A percentile compares a stretch with the other conserved stretches of the same genome.
Evolutionary conservation across 2,797 vertebrate genomes (phyloP).

Genomic region (Echeneis naucrates): DNA sequence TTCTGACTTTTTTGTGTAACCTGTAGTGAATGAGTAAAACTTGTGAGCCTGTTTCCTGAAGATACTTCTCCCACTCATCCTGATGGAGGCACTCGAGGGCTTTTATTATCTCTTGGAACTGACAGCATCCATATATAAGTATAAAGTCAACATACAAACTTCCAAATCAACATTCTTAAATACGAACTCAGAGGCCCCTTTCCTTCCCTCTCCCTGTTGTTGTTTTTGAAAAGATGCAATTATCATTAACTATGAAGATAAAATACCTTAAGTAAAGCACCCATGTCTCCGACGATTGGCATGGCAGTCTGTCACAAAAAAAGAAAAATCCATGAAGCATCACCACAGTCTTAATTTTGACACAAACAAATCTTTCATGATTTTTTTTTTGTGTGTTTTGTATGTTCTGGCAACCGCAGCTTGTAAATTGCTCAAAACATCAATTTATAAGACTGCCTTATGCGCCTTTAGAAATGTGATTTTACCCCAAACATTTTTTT

Average conservation of each 20-base stretch:
- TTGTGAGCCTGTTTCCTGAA: slow-evolving; percentile 9
- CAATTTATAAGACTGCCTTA: slow-evolving; percentile 20
- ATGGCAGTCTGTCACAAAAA: slow-evolving; percentile 89
- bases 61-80: slow-evolving; percentile 45
- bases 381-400: slow-evolving; percentile 30
- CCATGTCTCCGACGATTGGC: slow-evolving; percentile 94
- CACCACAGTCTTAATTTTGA: slow-evolving; percentile 12
- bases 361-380: slow-evolving; percentile 21
- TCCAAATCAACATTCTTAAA: slow-evolving; percentile 29
- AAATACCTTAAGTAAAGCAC: slow-evolving; percentile 92
- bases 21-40: slow-evolving; percentile 17
- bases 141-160: no score
- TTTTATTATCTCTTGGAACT: slow-evolving; percentile 35
- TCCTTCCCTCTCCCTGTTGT: background rate
- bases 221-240: slow-evolving; percentile 39
- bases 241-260: slow-evolving; percentile 23
- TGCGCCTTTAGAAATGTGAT: slow-evolving; percentile 29
- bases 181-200: slow-evolving; percentile 5
- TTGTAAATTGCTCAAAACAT: slow-evolving; percentile 26
- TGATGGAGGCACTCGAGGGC: slow-evolving; percentile 70
- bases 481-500: slow-evolving; percentile 22
- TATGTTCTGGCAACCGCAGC: slow-evolving; percentile 20
- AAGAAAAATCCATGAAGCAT: slow-evolving; percentile 22
- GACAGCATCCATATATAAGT: slow-evolving; percentile 1
- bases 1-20: background rate